These are phyloP conservation scores for Papilio dardanus DNA, from an alignment of 1,140 invertebrate genomes.

Conservation along the genomic window DNA sequence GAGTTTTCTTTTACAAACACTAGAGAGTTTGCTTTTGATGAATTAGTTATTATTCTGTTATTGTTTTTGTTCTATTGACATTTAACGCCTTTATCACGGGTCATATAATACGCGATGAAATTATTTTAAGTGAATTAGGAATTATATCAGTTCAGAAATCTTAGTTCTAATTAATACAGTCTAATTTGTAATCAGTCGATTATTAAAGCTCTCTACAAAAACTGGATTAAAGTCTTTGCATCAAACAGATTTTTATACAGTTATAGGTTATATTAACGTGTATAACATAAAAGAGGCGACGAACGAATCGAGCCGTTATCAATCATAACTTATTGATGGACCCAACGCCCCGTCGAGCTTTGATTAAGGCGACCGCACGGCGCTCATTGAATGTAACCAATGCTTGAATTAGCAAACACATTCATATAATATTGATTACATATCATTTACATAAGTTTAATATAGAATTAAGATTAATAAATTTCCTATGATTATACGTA, in stretches of 20 bases:
- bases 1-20: constrained; percentile 19
- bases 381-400: neutral
- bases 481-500: too few species aligned
- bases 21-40: constrained; percentile 42
- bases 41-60: neutral
- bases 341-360: neutral
- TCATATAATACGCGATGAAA: too few species aligned
- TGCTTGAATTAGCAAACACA: neutral
- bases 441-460: neutral
- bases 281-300: neutral
- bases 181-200: neutral
- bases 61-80: neutral
- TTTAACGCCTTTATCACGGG: too few species aligned
- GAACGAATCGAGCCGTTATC: constrained; percentile 5
- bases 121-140: too few species aligned
- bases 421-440: neutral
- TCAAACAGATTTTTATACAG: neutral
- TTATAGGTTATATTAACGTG: neutral
- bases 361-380: neutral
- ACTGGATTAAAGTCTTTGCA: neutral
- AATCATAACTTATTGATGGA: constrained; percentile 21
- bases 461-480: neutral
- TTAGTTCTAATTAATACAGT: neutral
- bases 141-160: neutral
- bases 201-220: neutral